Conservation (phyloP, 2,113 vertebrate species). For the Macrotus californicus region DNA sequence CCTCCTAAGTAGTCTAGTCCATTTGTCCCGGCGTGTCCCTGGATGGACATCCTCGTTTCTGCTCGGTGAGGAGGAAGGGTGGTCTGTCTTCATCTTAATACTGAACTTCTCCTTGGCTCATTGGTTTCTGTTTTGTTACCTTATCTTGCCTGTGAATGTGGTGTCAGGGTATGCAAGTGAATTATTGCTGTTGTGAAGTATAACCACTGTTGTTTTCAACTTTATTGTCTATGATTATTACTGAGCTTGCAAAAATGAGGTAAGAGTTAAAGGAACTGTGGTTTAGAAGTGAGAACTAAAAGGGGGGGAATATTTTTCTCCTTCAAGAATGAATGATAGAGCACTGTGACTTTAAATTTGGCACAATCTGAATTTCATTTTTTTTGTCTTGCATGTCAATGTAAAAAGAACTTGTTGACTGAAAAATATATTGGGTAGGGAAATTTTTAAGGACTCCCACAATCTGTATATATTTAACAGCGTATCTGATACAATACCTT, state of each 20-base stretch:
- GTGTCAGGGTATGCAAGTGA: background rate
- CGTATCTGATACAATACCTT: background rate
- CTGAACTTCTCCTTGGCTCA: background rate
- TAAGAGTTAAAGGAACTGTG: slow-evolving; percentile 6
- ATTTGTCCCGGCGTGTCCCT: background rate
- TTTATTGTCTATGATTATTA: background rate
- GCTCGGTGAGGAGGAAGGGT: background rate
- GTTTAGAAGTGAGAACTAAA: slow-evolving; percentile 33
- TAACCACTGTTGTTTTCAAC: background rate
- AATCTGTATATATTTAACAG: slow-evolving; percentile 20
- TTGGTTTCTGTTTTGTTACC: background rate
- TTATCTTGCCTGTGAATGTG: background rate
- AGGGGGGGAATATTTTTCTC: background rate
- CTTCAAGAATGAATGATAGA: slow-evolving; percentile 19
- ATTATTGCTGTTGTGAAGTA: background rate
- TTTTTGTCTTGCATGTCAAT: background rate
- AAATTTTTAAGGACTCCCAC: background rate
- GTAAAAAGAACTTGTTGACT: slow-evolving; percentile 35
- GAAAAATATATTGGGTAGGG: background rate
- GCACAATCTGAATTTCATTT: slow-evolving; percentile 1
- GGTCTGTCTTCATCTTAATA: background rate
- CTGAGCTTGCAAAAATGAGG: background rate
- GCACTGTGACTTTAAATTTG: slow-evolving; percentile 23
- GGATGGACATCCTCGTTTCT: background rate
- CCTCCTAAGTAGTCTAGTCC: background rate